Percentiles rank a stretch among this genome's conserved stretches.
Evolutionary conservation across 2,113 vertebrate species (phyloP).

Genomic region (Callipepla squamata): DNA sequence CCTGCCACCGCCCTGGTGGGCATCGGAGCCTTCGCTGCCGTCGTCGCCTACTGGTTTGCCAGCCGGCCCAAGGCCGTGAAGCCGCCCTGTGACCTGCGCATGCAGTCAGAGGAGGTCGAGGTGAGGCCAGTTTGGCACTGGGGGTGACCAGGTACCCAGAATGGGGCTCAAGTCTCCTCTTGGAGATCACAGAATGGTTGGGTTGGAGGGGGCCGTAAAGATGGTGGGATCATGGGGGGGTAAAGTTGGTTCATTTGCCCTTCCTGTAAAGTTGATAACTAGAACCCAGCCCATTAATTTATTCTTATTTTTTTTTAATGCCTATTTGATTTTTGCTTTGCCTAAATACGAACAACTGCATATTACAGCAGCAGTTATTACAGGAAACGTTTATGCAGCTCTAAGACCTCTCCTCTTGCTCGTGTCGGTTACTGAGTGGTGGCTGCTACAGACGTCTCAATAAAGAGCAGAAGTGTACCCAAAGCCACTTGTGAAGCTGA

Average conservation of each 20-base stretch:
- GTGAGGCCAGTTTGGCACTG: slow-evolving; percentile 67
- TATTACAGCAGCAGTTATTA: not conserved
- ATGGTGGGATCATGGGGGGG: too few relatives aligned
- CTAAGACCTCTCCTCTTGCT: not conserved
- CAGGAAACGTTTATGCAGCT: not conserved
- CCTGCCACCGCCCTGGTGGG: slow-evolving; percentile 90
- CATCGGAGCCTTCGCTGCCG: slow-evolving; percentile 88
- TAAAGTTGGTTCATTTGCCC: not conserved
- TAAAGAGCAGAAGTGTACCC: not conserved
- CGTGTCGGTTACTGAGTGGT: not conserved
- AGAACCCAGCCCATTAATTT: not conserved
- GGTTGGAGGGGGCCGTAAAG: too few relatives aligned
- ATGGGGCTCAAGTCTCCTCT: not conserved
- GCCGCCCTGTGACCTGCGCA: slow-evolving; percentile 89
- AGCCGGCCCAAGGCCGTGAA: slow-evolving; percentile 89
- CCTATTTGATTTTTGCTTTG: not conserved
- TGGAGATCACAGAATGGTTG: not conserved
- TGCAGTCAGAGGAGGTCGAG: slow-evolving; percentile 92
- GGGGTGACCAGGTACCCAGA: not conserved
- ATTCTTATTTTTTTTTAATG: not conserved
- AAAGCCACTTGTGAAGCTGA: not conserved
- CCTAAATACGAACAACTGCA: not conserved
- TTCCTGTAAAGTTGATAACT: not conserved
- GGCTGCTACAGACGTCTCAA: not conserved
- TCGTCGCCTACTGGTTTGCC: slow-evolving; percentile 94